Evolutionary conservation across 2,888 invertebrate species (phyloP).

Genomic region (Lycaena phlaeas): DNA sequence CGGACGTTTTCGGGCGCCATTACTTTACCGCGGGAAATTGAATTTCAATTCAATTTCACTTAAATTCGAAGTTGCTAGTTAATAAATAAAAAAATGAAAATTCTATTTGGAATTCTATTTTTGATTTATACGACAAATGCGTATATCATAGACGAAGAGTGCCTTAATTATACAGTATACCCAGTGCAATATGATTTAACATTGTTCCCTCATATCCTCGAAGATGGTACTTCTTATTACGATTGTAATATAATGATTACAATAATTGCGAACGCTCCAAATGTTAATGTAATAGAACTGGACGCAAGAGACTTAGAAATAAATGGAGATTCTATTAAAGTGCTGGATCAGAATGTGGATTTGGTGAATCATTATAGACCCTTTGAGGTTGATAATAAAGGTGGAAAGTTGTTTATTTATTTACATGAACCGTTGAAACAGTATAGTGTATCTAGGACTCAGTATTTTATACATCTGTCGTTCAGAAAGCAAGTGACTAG

Average conservation of each 20-base stretch:
- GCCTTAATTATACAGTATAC: slow-evolving; percentile 60
- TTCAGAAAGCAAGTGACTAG: slow-evolving; percentile 39
- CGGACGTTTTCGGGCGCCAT: slow-evolving; percentile 35
- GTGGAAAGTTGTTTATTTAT: slow-evolving; percentile 44
- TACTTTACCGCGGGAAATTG: slow-evolving; percentile 20
- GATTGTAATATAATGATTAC: slow-evolving; percentile 52
- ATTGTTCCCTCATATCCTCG: slow-evolving; percentile 41
- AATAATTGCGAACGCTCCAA: slow-evolving; percentile 49
- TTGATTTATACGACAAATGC: slow-evolving; percentile 32
- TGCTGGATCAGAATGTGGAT: slow-evolving; percentile 34
- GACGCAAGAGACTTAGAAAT: slow-evolving; percentile 47
- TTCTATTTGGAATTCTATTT: slow-evolving; percentile 23
- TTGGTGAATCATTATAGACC: slow-evolving; percentile 44
- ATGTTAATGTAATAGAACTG: slow-evolving; percentile 43
- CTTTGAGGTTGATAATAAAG: slow-evolving; percentile 35
- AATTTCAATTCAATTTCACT: slow-evolving; percentile 3
- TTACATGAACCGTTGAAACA: slow-evolving; percentile 39
- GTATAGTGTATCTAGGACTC: slow-evolving; percentile 31
- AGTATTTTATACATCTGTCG: slow-evolving; percentile 42
- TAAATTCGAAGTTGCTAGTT: not conserved
- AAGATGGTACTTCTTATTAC: slow-evolving; percentile 36
- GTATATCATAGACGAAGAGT: slow-evolving; percentile 48
- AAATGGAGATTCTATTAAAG: slow-evolving; percentile 34
- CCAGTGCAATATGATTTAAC: slow-evolving; percentile 58
- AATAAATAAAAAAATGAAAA: slow-evolving; percentile 21